These are phyloP conservation scores for Ophioninae sp. DNA, from an alignment of 2,888 invertebrate genomes.

Conservation along the genomic window DNA sequence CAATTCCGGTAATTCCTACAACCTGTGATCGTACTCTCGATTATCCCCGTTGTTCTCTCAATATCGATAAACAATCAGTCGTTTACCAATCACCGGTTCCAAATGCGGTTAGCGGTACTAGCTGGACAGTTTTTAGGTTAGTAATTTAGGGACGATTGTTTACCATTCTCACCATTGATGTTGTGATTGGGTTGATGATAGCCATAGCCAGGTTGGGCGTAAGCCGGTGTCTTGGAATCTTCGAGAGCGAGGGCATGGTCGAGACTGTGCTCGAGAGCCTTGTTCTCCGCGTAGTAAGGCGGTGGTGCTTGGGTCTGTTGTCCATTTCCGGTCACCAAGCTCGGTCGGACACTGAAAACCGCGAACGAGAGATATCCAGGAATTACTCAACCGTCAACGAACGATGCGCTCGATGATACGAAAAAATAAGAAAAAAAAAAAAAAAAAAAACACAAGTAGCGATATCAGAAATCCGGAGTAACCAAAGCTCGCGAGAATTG, in stretches of 20 bases:
- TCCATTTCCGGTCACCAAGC: slow-evolving; percentile 86
- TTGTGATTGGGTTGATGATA: slow-evolving; percentile 90
- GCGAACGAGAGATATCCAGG: not conserved
- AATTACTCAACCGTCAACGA: slow-evolving; percentile 31
- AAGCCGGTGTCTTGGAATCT: slow-evolving; percentile 92
- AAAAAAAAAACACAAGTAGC: not conserved
- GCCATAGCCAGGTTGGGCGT: slow-evolving; percentile 92
- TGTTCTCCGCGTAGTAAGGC: slow-evolving; percentile 96
- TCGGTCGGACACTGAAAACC: slow-evolving; percentile 85
- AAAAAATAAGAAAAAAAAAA: too few relatives aligned
- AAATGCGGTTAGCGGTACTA: not conserved
- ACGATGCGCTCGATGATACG: slow-evolving; percentile 33
- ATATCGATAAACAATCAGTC: too few relatives aligned
- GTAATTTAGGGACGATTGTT: slow-evolving; percentile 51
- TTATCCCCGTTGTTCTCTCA: too few relatives aligned
- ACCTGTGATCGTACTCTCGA: too few relatives aligned
- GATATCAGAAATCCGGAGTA: slow-evolving; percentile 7
- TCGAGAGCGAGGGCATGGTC: slow-evolving; percentile 92
- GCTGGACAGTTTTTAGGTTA: slow-evolving; percentile 37
- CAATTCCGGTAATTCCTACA: too few relatives aligned
- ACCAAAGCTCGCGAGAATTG: slow-evolving; percentile 18
- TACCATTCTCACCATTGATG: slow-evolving; percentile 87
- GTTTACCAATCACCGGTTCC: too few relatives aligned
- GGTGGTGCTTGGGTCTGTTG: slow-evolving; percentile 94
- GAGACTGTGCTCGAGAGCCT: slow-evolving; percentile 94